These are phyloP conservation scores for Drosophila virilis DNA, from an alignment of 1,140 invertebrate species.

Conservation along the genomic window DNA sequence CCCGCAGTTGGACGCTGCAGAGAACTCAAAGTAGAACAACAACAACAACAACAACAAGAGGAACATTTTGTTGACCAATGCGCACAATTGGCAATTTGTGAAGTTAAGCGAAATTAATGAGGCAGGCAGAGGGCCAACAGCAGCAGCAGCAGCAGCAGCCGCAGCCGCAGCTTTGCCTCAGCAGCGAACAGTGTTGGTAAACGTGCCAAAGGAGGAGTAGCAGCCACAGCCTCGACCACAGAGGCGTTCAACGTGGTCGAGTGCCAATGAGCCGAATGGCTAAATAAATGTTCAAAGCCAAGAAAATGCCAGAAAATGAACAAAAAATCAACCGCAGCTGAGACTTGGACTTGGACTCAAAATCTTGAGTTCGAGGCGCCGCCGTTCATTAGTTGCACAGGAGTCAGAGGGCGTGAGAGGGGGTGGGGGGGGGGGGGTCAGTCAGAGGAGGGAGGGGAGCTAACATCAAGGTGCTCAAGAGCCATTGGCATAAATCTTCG, in stretches of 20 bases:
- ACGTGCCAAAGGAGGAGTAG: slow-evolving; percentile 9
- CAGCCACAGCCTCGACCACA: not conserved
- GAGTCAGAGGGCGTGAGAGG: slow-evolving; percentile 3
- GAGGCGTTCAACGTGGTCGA: slow-evolving; percentile 17
- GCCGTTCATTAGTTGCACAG: slow-evolving; percentile 70
- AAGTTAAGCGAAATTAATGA: slow-evolving; percentile 83
- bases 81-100: slow-evolving; percentile 82
- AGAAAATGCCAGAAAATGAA: slow-evolving; percentile 14
- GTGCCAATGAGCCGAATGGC: slow-evolving; percentile 35
- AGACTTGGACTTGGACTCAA: not conserved
- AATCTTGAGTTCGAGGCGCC: slow-evolving; percentile 4
- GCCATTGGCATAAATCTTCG: slow-evolving; percentile 75
- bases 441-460: not conserved
- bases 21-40: slow-evolving; percentile 38
- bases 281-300: slow-evolving; percentile 63
- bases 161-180: not conserved
- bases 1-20: slow-evolving; percentile 31
- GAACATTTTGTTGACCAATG: slow-evolving; percentile 68
- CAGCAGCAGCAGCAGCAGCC: not conserved
- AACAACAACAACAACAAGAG: slow-evolving; percentile 34
- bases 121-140: slow-evolving; percentile 36
- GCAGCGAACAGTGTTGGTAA: slow-evolving; percentile 23
- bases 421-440: not conserved
- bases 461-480: slow-evolving; percentile 65
- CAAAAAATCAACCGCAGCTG: slow-evolving; percentile 4